Conservation (phyloP, 2,888 invertebrate species). For the Digitonthophagus gazella region DNA sequence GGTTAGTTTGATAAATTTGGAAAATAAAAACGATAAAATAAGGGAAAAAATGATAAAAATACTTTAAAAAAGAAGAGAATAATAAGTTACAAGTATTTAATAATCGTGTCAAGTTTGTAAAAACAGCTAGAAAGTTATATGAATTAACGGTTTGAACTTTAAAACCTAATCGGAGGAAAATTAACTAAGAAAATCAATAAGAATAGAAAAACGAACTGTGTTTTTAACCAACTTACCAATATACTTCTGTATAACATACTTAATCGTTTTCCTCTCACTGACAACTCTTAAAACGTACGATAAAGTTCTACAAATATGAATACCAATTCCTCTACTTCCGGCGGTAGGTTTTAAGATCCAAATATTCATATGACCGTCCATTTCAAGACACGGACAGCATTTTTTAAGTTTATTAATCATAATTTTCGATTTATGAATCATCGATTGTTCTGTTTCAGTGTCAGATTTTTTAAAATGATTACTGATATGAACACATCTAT, state of each 20-base stretch:
- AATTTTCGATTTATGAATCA: conserved; percentile 54
- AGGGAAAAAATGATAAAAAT: no score
- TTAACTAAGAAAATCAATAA: no score
- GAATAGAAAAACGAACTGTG: no score
- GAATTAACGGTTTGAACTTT: no score
- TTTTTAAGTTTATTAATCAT: conserved; percentile 60
- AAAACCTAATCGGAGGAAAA: no score
- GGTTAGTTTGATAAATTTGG: no score
- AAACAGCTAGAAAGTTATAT: no score
- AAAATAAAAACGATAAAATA: no score
- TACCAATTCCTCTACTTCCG: conserved; percentile 80
- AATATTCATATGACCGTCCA: conserved; percentile 79
- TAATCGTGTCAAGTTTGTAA: no score
- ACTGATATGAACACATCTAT: conserved; percentile 59
- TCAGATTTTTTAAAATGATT: conserved; percentile 51
- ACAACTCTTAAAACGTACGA: conserved; percentile 67
- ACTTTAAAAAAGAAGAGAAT: no score
- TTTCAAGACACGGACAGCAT: conserved; percentile 62
- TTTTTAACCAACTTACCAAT: conserved; percentile 61
- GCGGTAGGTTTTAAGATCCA: conserved; percentile 90
- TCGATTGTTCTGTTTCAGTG: conserved; percentile 33
- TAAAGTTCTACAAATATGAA: conserved; percentile 73
- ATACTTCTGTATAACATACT: conserved; percentile 87
- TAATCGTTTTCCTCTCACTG: conserved; percentile 55
- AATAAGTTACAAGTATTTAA: no score